phyloP scores from a whole-genome alignment of 2,888 invertebrate species.

The Andrena chrysosceles region DNA sequence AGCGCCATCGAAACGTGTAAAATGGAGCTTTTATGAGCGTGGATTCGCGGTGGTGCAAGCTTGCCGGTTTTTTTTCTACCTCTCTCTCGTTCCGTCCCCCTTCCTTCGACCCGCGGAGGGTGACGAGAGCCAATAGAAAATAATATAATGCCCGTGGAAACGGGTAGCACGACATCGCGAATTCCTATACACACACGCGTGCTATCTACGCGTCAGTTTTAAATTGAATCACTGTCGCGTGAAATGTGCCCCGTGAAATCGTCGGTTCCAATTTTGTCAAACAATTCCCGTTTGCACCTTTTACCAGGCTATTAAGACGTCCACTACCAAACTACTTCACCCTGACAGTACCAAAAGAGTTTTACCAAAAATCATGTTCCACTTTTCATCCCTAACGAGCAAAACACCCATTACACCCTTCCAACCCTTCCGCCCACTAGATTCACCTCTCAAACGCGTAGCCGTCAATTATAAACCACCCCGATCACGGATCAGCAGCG shows the following conservation, averaged over 20 bases:
- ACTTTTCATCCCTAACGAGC: no score
- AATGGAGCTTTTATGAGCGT: constrained; percentile 59
- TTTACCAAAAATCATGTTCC: no score
- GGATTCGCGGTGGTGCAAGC: constrained; percentile 48
- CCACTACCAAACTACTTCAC: no score
- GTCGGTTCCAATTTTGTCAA: background rate
- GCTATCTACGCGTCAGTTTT: constrained; percentile 29
- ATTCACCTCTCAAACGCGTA: background rate
- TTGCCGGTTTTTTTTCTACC: constrained; percentile 25
- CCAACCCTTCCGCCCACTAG: background rate
- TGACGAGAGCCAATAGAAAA: constrained; percentile 57
- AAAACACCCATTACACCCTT: no score
- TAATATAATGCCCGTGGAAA: constrained; percentile 54
- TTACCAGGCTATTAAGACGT: no score
- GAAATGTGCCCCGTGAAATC: background rate
- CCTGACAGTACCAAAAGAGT: no score
- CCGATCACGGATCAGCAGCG: background rate
- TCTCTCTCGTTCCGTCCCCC: background rate
- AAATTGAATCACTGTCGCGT: constrained; percentile 21
- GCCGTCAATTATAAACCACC: background rate
- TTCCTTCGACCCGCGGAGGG: constrained; percentile 18
- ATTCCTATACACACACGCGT: constrained; percentile 3
- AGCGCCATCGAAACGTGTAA: constrained; percentile 58
- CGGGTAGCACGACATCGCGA: constrained; percentile 34
- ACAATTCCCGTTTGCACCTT: background rate